Base-by-base conservation (phyloP, 1,140 invertebrate genomes). In the Hyles euphorbiae region DNA sequence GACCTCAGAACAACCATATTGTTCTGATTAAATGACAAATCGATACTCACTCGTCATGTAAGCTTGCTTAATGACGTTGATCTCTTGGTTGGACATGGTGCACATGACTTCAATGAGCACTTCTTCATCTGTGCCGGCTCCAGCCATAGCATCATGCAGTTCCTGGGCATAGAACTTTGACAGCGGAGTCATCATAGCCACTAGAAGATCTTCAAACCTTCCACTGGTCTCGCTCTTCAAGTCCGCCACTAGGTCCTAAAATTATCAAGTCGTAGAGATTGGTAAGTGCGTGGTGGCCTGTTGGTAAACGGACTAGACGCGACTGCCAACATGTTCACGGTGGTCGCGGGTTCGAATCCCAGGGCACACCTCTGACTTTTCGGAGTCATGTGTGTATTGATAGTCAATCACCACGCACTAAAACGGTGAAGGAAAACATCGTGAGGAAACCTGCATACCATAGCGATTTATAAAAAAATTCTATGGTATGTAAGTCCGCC, bases 181-280 rank as follows among this genome's bases (percentile, higher is more conserved):
- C 51, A 97, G 91, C 0, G 96, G 95, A 60, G 93, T 96, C 93
- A 99, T 95, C 68, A 99, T 89, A 0, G 96, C 96, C 34, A 98
- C 89, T 4, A 99, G 80, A 0, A 97, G 84, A 67, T 97, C 93
- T 83, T 98, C 96, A 76, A 98, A 98, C 73, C 97, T 96, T 33
- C 97, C 97, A 71, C 93, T 94, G 3, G 97, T 90, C 86, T 99
- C 97, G 58, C 95, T 96, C 78, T 98, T 97, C 62, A 99, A 89
- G 69, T 98, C 96, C 61, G 95, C 94, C 36, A 97, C 92, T 51
- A 99, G 89, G 86, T 98, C 96, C 94, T 98, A 22, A 2, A 22
- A 22, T 43, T 57, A 53, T 22, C 56, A 7, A 63, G n/a, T 22
- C 1, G 22, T 22, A 22, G 22, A 22, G 22, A 22, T n/a, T n/a